Conservation (phyloP, 2,888 invertebrate genomes). For the Dasypolia templi region DNA sequence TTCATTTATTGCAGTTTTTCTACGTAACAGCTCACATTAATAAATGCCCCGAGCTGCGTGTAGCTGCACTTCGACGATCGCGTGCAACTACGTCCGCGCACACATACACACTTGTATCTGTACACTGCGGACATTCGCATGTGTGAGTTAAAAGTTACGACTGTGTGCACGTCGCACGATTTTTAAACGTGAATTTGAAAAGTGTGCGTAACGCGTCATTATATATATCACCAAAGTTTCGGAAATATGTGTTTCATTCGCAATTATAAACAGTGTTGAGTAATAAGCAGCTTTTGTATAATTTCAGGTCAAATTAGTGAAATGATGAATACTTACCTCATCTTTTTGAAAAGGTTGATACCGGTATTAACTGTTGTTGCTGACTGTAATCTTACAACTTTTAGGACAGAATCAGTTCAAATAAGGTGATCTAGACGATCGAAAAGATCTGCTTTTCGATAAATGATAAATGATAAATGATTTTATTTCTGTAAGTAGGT, state of each 20-base stretch:
- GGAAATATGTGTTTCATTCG: constrained; percentile 42
- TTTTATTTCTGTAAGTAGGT: too few relatives aligned
- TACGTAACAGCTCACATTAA: constrained; percentile 71
- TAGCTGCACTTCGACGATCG: constrained; percentile 80
- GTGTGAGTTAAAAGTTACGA: constrained; percentile 50
- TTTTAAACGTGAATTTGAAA: constrained; percentile 64
- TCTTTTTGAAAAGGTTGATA: neutral
- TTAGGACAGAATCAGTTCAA: too few relatives aligned
- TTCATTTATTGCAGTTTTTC: constrained; percentile 17
- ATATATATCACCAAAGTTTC: constrained; percentile 53
- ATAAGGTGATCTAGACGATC: too few relatives aligned
- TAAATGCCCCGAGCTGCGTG: constrained; percentile 80
- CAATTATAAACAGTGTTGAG: neutral
- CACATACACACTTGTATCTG: constrained; percentile 67
- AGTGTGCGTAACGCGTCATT: constrained; percentile 59
- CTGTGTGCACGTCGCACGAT: constrained; percentile 62
- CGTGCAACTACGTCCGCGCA: constrained; percentile 77
- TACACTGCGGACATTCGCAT: constrained; percentile 45
- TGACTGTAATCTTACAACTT: neutral
- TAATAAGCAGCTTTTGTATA: neutral
- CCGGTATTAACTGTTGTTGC: neutral
- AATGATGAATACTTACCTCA: neutral
- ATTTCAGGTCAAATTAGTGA: neutral
- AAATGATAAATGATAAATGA: too few relatives aligned
- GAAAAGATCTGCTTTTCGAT: too few relatives aligned